Conservation (phyloP, 2,113 vertebrate genomes). For the Electrona antarctica region DNA sequence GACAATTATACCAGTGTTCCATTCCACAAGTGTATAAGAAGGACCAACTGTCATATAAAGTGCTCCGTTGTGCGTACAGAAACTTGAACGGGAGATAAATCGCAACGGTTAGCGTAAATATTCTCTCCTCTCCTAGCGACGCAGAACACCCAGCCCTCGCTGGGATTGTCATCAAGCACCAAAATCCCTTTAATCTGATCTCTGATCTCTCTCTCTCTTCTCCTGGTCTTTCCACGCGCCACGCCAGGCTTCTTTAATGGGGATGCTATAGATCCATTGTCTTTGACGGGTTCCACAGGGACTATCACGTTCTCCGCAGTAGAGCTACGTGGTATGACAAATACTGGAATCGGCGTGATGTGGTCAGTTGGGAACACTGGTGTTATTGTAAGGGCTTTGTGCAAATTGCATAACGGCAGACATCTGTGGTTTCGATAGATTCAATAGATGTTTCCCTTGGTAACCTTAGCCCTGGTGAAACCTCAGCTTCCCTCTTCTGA, state of each 20-base stretch:
- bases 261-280: not conserved
- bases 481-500: not conserved
- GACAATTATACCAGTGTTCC: too few species aligned
- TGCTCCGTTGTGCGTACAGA: too few species aligned
- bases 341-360: slow-evolving; percentile 12
- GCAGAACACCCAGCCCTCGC: slow-evolving; percentile 22
- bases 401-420: slow-evolving; percentile 21
- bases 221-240: slow-evolving; percentile 1
- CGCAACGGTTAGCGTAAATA: slow-evolving; percentile 52
- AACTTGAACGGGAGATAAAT: too few species aligned
- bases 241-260: not conserved
- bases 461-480: slow-evolving; percentile 5
- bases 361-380: slow-evolving; percentile 3
- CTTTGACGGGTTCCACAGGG: slow-evolving; percentile 7
- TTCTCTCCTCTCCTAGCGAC: slow-evolving; percentile 20
- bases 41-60: too few species aligned
- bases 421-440: slow-evolving; percentile 18
- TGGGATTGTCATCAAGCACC: slow-evolving; percentile 36
- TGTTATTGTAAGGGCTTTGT: not conserved
- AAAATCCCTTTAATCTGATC: not conserved
- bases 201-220: not conserved
- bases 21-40: too few species aligned
- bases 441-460: slow-evolving; percentile 18
- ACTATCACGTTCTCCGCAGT: slow-evolving; percentile 21
- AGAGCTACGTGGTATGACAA: slow-evolving; percentile 17